These are phyloP conservation scores for Lepidurus packardi DNA, from an alignment of 1,140 invertebrate species.

Conservation along the genomic window DNA sequence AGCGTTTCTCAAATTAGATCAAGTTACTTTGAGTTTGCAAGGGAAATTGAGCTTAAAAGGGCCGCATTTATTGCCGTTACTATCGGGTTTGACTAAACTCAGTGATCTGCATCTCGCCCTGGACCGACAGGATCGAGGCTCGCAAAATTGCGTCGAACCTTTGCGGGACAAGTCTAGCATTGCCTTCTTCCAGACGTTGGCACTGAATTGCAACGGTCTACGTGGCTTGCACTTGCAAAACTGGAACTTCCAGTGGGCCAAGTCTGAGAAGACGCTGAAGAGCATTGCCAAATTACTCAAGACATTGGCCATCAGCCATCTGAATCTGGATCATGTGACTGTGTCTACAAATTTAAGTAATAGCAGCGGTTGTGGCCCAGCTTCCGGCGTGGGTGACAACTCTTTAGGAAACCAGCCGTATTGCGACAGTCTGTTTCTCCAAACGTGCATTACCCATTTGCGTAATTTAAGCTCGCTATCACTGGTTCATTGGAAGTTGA, in stretches of 20 bases:
- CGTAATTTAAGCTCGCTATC: conserved; percentile 25
- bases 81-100: conserved; percentile 48
- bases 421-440: conserved; percentile 5
- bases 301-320: conserved; percentile 22
- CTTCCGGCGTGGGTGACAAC: conserved; percentile 9
- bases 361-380: not conserved
- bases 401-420: not conserved
- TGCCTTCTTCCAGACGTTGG: conserved; percentile 46
- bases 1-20: conserved; percentile 49
- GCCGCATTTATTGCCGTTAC: conserved; percentile 49
- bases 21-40: conserved; percentile 50
- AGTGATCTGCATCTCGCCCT: conserved; percentile 50
- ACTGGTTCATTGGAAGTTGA: conserved; percentile 28
- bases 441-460: conserved; percentile 25
- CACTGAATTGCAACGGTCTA: conserved; percentile 40
- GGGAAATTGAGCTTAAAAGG: conserved; percentile 49
- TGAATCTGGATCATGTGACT: conserved; percentile 28
- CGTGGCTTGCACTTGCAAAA: conserved; percentile 28
- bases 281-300: conserved; percentile 30
- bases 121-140: conserved; percentile 43
- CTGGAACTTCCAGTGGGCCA: conserved; percentile 33
- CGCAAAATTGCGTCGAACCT: conserved; percentile 44
- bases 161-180: conserved; percentile 48
- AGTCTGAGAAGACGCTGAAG: conserved; percentile 32
- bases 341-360: not conserved